Conservation (phyloP, 2,888 invertebrate genomes). For the Drosophila mercatorum region DNA sequence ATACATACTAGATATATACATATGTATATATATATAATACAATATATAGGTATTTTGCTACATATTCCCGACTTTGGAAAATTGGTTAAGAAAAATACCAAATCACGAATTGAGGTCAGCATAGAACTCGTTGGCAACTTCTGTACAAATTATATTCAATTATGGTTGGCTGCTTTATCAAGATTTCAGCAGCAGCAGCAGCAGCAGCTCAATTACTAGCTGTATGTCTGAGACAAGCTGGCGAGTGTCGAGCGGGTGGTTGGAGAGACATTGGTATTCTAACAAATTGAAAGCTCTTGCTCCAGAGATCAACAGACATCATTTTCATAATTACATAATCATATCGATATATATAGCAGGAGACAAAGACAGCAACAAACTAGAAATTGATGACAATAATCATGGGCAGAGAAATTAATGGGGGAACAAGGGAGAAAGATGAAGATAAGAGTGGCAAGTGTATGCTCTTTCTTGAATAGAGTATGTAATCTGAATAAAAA, state of each 20-base stretch:
- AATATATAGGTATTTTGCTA: not conserved
- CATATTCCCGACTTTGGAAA: conserved; percentile 33
- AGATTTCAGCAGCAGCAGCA: conserved; percentile 61
- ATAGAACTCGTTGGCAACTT: conserved; percentile 58
- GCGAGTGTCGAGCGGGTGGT: not conserved
- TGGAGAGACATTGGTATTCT: conserved; percentile 8
- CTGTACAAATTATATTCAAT: conserved; percentile 78
- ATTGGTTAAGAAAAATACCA: conserved; percentile 42
- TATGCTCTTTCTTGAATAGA: not conserved
- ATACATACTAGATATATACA: conserved; percentile 6
- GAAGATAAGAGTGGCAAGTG: not conserved
- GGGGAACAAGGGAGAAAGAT: not conserved
- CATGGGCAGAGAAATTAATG: conserved; percentile 6
- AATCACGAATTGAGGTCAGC: conserved; percentile 63
- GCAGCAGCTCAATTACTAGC: conserved; percentile 59
- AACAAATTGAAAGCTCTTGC: conserved; percentile 43
- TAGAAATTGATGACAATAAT: conserved; percentile 41
- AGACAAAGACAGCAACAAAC: conserved; percentile 32
- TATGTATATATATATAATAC: not conserved
- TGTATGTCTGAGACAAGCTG: conserved; percentile 2
- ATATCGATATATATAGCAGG: conserved; percentile 62
- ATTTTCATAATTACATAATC: conserved; percentile 66
- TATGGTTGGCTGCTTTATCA: conserved; percentile 68
- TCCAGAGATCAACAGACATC: conserved; percentile 42
- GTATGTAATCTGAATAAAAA: not conserved